Percentiles rank a stretch among this genome's conserved stretches.
phyloP scores from a whole-genome alignment of 2,888 invertebrate species.

The Erpobdella octoculata region DNA sequence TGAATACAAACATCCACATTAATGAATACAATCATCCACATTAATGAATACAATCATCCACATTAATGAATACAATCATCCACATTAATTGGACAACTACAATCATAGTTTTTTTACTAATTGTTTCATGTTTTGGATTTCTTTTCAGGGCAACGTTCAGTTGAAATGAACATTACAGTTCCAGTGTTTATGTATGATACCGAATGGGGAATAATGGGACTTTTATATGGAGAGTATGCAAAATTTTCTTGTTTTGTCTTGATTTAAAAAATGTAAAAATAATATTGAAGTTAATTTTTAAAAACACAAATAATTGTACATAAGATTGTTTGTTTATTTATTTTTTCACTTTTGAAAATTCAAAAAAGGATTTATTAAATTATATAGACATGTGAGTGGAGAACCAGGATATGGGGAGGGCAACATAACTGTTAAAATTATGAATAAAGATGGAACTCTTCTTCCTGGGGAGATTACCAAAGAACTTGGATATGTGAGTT shows the following conservation, averaged over 20 bases:
- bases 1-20: too few relatives aligned
- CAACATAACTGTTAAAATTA: conserved; percentile 32
- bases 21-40: too few relatives aligned
- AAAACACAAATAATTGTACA: neutral
- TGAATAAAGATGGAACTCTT: conserved; percentile 32
- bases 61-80: too few relatives aligned
- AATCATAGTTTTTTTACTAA: too few relatives aligned
- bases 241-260: neutral
- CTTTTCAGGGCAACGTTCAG: conserved; percentile 69
- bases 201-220: conserved; percentile 64
- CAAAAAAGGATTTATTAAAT: neutral
- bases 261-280: too few relatives aligned
- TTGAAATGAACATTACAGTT: conserved; percentile 92
- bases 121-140: too few relatives aligned
- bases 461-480: conserved; percentile 33
- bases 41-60: too few relatives aligned
- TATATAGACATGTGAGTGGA: conserved; percentile 31
- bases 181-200: conserved; percentile 85
- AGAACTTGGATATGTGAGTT: conserved; percentile 35
- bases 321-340: neutral
- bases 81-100: too few relatives aligned
- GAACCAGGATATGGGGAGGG: conserved; percentile 33
- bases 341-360: neutral
- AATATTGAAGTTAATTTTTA: neutral
- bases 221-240: conserved; percentile 32